Conservation (phyloP, 2,113 vertebrate genomes). For the Desmodus rotundus region DNA sequence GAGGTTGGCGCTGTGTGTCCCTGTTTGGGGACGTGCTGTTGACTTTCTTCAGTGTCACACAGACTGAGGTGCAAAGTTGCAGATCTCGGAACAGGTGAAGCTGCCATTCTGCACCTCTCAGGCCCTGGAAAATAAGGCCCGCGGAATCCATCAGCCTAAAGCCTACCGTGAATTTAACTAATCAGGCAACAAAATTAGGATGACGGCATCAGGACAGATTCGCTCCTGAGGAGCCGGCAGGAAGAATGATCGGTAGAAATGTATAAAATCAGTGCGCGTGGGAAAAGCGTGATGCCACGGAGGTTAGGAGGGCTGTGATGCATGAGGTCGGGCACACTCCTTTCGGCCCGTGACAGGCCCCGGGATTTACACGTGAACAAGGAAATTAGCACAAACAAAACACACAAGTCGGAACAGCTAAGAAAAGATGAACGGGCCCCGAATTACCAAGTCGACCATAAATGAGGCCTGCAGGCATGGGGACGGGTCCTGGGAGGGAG, state of each 20-base stretch:
- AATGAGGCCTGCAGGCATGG: constrained; percentile 49
- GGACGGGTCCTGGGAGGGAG: background rate
- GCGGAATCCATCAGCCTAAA: background rate
- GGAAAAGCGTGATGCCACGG: background rate
- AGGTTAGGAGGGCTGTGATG: background rate
- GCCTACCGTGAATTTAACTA: no score
- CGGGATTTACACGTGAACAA: constrained; percentile 34
- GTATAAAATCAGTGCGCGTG: fast-evolving
- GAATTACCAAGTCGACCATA: constrained; percentile 58
- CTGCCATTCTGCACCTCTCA: fast-evolving
- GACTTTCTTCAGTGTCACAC: background rate
- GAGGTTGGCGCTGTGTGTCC: background rate
- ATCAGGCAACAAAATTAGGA: background rate
- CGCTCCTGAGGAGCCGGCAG: background rate
- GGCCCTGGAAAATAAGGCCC: background rate
- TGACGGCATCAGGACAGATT: background rate
- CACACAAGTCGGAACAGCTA: constrained; percentile 34
- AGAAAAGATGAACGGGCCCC: constrained; percentile 61
- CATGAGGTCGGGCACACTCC: background rate
- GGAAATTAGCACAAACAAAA: constrained; percentile 31
- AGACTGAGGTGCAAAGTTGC: background rate
- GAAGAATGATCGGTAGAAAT: background rate
- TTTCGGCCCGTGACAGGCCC: background rate
- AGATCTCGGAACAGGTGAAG: background rate
- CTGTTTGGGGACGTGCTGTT: background rate